Base-by-base conservation (phyloP, 2,888 invertebrate genomes). In the Pimpla rufipes region DNA sequence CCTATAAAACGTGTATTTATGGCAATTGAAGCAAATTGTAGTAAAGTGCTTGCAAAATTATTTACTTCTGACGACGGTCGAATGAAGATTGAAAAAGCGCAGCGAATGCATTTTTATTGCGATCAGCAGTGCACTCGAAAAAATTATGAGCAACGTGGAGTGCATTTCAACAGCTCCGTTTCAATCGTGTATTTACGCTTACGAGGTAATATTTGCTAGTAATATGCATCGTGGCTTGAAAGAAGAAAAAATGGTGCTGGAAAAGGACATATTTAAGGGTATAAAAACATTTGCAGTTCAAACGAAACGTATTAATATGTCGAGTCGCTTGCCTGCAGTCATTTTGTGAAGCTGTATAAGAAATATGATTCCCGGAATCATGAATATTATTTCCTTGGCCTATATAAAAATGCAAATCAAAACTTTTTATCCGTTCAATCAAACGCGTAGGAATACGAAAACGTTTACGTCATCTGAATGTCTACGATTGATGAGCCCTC, bases 41-140 rank as follows among this genome's bases (percentile, higher is more conserved):
- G 35, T 40, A 68, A 68, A 82, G 74, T 50, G 79, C 78, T 59
- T 66, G 71, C 35, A 21, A 74, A 79, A 78, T 79, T 82, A 82
- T 82, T 74, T 42, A 74, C 47, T 70, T 64, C n/a, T 2, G 7
- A 42, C n/a, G 57, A 62, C 35, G 18, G 35, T 47, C 47, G 62
- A 62, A 55, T 62, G 18, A 55, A 55, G 2, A 18, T 35, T 16
- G 35, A 64, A 42, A 8, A n/a, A 21, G 62, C 29, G 29, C 45
- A n/a, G 18, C 21, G n/a, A 13, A 8, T 16, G 37, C 55, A 45
- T 57, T 70, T n/a, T 40, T 18, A 29, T 40, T 55, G 16, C 55
- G 29, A 78, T 62, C 45, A 45, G 4, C 21, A 8, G 42, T 52
- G 55, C 42, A 62, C 68, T 76, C 45, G 68, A 78, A 50, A n/a